Conservation (phyloP, 2,888 invertebrate genomes). For the Drosophila mercatorum region DNA sequence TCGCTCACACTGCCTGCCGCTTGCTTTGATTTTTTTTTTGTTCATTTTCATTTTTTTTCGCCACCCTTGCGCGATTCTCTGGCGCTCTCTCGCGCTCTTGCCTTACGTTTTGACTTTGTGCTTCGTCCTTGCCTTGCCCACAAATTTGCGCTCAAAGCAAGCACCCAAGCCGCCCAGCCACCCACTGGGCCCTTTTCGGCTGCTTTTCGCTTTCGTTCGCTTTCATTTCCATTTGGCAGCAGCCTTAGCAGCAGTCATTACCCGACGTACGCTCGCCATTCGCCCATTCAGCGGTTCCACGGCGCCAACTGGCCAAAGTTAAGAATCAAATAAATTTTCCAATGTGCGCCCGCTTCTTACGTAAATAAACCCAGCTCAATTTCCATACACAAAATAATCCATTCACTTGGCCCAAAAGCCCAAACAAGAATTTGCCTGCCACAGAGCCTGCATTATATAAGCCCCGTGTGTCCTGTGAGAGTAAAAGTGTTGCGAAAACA, state of each 20-base stretch:
- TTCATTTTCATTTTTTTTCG: not conserved
- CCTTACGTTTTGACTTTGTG: conserved; percentile 64
- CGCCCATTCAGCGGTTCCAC: conserved; percentile 44
- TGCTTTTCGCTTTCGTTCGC: conserved; percentile 71
- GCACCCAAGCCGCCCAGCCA: conserved; percentile 4
- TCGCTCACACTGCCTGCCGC: conserved; percentile 27
- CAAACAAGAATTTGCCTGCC: conserved; percentile 1
- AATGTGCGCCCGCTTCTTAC: conserved; percentile 52
- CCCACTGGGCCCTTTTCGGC: conserved; percentile 55
- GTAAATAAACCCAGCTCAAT: conserved; percentile 58
- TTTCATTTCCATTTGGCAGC: conserved; percentile 64
- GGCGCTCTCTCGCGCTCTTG: conserved; percentile 18
- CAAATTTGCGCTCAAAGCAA: conserved; percentile 61
- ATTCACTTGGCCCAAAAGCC: not conserved
- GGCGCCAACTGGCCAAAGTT: conserved; percentile 41
- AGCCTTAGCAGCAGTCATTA: conserved; percentile 59
- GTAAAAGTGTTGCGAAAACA: conserved; percentile 49
- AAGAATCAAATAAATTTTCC: conserved; percentile 25
- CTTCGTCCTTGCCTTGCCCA: conserved; percentile 71
- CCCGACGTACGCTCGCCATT: conserved; percentile 19
- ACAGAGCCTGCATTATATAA: conserved; percentile 59
- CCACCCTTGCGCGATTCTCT: conserved; percentile 15
- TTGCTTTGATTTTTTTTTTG: conserved; percentile 8
- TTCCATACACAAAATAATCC: not conserved
- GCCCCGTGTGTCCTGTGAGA: conserved; percentile 30